A percentile compares a stretch with the other conserved stretches of the same genome.
phyloP scores from a whole-genome alignment of 1,140 invertebrate genomes.

The Stenopsyche tienmushanensis region DNA sequence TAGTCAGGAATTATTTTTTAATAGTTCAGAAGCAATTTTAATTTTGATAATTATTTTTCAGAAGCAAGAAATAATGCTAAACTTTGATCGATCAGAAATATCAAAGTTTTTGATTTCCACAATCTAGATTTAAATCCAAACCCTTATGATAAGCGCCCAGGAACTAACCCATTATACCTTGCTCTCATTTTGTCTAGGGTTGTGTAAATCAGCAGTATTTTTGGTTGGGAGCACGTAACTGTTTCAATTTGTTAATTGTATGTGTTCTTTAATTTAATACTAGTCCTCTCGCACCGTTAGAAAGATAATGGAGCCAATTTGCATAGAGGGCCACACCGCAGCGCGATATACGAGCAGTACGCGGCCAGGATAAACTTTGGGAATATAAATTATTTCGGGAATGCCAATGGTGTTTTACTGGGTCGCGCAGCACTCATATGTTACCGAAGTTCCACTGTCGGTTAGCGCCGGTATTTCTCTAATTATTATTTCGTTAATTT shows the following conservation, averaged over 20 bases:
- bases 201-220: too few species aligned
- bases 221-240: too few species aligned
- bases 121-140: not conserved
- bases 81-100: too few species aligned
- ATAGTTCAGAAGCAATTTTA: too few species aligned
- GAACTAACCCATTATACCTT: too few species aligned
- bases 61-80: too few species aligned
- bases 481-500: constrained; percentile 29
- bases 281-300: constrained; percentile 1
- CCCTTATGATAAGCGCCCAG: too few species aligned
- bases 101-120: too few species aligned
- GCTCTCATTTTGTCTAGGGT: too few species aligned
- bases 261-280: constrained; percentile 10
- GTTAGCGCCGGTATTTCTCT: constrained; percentile 22
- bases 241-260: constrained; percentile 4
- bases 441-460: constrained; percentile 13
- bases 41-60: too few species aligned
- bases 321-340: constrained; percentile 12
- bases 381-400: constrained; percentile 23
- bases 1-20: too few species aligned
- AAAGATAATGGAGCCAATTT: constrained; percentile 23
- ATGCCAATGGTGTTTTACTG: constrained; percentile 23
- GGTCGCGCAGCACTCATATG: not conserved
- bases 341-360: constrained; percentile 10
- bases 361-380: constrained; percentile 14